phyloP scores from a whole-genome alignment of 2,797 vertebrate species.

The Spinus pinus region DNA sequence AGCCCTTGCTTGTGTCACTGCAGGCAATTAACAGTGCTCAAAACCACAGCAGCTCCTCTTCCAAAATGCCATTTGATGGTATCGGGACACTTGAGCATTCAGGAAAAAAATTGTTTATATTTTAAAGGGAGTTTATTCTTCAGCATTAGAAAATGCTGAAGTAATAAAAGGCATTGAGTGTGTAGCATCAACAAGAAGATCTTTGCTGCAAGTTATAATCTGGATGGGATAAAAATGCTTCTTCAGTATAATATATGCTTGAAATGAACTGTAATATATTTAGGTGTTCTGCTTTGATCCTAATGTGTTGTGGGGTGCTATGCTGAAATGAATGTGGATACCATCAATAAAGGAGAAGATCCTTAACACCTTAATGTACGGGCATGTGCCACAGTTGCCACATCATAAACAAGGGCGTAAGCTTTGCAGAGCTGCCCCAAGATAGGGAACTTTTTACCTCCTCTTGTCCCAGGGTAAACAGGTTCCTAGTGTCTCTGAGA shows the following conservation, averaged over 20 bases:
- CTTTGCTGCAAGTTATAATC: background rate
- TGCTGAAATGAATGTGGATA: background rate
- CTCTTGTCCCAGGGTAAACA: background rate
- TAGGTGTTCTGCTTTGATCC: constrained; percentile 28
- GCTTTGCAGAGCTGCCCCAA: background rate
- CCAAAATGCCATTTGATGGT: constrained; percentile 13
- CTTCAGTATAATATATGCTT: background rate
- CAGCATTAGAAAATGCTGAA: background rate
- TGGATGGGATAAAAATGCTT: background rate
- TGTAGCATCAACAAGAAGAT: background rate
- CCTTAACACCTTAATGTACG: background rate
- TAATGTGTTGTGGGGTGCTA: background rate
- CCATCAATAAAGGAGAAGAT: background rate
- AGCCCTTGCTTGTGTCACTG: constrained; percentile 4
- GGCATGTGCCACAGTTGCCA: background rate
- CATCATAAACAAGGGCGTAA: background rate
- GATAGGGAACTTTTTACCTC: background rate
- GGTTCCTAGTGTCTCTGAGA: background rate
- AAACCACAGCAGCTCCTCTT: background rate
- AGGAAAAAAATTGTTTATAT: background rate
- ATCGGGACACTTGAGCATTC: background rate
- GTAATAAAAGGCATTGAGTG: background rate
- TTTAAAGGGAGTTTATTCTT: constrained; percentile 5
- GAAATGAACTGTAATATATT: background rate
- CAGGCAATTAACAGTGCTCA: constrained; percentile 20